phyloP scores from a whole-genome alignment of 2,797 vertebrate genomes.

The Anableps anableps region DNA sequence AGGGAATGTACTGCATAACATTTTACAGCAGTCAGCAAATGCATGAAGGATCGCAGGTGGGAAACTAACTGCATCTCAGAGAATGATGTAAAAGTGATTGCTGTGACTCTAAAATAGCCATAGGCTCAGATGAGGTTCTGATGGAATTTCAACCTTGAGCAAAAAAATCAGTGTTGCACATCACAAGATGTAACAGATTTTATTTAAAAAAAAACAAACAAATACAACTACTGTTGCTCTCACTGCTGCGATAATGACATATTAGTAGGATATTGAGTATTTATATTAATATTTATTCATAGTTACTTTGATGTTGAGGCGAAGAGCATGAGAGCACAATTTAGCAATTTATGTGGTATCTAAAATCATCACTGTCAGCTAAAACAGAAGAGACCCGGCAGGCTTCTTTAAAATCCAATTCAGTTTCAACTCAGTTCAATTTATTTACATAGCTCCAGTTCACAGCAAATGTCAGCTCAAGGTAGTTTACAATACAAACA shows the following conservation, averaged over 20 bases:
- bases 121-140: background rate
- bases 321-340: background rate
- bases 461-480: no score
- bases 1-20: slow-evolving; percentile 28
- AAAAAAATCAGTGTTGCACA: background rate
- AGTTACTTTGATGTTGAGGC: background rate
- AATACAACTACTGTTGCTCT: background rate
- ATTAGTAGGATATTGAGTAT: background rate
- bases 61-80: slow-evolving; percentile 30
- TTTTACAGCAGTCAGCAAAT: slow-evolving; percentile 42
- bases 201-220: background rate
- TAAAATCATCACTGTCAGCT: no score
- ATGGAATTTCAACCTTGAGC: background rate
- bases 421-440: no score
- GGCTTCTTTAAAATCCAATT: no score
- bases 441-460: no score
- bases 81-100: slow-evolving; percentile 1
- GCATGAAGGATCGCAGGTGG: slow-evolving; percentile 11
- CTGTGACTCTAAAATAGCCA: slow-evolving; percentile 13
- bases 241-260: background rate
- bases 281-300: background rate
- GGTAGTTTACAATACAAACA: no score
- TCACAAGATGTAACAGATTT: background rate
- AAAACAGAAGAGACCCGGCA: no score
- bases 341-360: background rate